A percentile compares a stretch with the other conserved stretches of the same genome.
Conservation (phyloP, 2,888 invertebrate genomes). For the Parascotia fuliginaria region DNA sequence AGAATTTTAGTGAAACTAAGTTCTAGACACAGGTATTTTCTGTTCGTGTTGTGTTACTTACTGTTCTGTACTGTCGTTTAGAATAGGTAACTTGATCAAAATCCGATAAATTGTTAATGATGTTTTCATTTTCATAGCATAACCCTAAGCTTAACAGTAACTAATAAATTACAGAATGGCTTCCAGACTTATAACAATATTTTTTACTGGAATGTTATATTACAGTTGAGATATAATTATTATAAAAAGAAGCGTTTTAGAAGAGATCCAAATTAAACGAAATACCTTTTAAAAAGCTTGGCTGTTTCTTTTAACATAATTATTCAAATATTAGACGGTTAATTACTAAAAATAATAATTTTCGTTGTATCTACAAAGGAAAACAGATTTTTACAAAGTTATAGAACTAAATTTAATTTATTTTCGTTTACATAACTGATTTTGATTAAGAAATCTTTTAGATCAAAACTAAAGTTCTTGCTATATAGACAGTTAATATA, state of each 20-base stretch:
- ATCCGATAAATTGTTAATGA: no score
- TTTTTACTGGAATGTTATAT: slow-evolving; percentile 80
- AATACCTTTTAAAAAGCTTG: slow-evolving; percentile 19
- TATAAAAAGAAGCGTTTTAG: slow-evolving; percentile 62
- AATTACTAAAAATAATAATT: slow-evolving; percentile 4
- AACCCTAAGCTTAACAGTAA: slow-evolving; percentile 40
- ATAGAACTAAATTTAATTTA: neutral
- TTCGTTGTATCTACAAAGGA: neutral
- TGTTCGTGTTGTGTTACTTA: no score
- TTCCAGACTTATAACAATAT: slow-evolving; percentile 65
- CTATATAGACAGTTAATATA: slow-evolving; percentile 25
- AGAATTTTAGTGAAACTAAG: no score
- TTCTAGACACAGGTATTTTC: no score
- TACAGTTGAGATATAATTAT: slow-evolving; percentile 73
- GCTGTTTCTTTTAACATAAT: slow-evolving; percentile 12
- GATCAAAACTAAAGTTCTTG: slow-evolving; percentile 23
- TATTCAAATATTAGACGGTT: neutral
- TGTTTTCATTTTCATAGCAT: slow-evolving; percentile 15
- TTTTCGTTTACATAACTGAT: neutral
- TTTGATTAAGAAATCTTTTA: slow-evolving; percentile 23
- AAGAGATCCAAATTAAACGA: slow-evolving; percentile 66
- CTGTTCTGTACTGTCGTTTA: no score
- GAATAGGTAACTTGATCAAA: no score
- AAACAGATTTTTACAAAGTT: neutral
- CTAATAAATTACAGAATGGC: slow-evolving; percentile 40